Base-by-base conservation (phyloP, 2,113 vertebrate species). In the Raja brachyura region DNA sequence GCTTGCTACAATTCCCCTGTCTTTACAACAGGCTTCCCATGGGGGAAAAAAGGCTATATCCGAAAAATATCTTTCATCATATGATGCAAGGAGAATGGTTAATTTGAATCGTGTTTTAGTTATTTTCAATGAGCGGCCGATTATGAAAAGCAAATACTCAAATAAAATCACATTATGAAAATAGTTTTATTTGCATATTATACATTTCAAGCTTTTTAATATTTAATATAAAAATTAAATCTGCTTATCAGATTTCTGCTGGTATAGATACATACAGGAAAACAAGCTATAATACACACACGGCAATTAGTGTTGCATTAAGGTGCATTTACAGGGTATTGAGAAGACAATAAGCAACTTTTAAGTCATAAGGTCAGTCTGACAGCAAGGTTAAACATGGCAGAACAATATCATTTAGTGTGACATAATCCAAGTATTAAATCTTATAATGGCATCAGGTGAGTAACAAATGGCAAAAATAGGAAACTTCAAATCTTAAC, bases 161-260 rank as follows among this genome's bases (percentile, higher is more conserved):
- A 90, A 59, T 90, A 73, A 48, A 73, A 73, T 92, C 68, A 74
- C 90, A 73, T 92, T 92, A 92, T 92, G 90, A 92, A 92, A 92
- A 92, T 92, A 92, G 68, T 92, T 88, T 92, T 92, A 92, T 92
- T 92, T 92, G 90, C 68, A 92, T 92, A 73, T 92, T 92, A 92
- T 68, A 90, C n/a, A 70, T 68, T 90, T 90, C 86, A 90, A 92
- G 90, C 90, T 54, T 92, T 92, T 73, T 73, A 28, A 73, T 74
- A 92, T 92, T 73, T 73, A 28, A 73, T 74, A 92, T 33, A 92
- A 92, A 73, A 92, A 73, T 92, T 92, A 73, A 54, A 68, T 92
- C 68, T 73, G 90, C 90, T 92, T 22, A 92, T 92, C 66, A 92
- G 66, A 92, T 70, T 74, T 92, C 90, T 92, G 90, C 90, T 92